Percentiles rank a stretch among this genome's conserved stretches.
These are phyloP conservation scores for Oenanthe melanoleuca DNA, from an alignment of 2,113 vertebrate genomes.

Conservation along the genomic window DNA sequence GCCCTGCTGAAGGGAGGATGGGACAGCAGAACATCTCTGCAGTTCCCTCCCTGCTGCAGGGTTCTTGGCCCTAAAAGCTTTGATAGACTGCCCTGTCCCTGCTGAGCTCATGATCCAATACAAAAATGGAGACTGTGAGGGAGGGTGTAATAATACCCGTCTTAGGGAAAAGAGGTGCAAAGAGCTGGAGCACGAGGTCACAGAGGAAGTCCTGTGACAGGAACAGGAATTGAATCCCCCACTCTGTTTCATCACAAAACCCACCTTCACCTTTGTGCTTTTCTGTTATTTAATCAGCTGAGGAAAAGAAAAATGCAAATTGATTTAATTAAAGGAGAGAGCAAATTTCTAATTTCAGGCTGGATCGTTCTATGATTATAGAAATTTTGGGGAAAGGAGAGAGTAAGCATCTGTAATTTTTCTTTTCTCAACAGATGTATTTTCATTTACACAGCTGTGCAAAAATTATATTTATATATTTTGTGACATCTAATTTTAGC, in stretches of 20 bases:
- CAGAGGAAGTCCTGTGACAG: neutral
- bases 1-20: neutral
- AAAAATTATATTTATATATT: conserved; percentile 70
- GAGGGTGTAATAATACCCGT: neutral
- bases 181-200: neutral
- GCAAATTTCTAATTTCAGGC: conserved; percentile 70
- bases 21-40: neutral
- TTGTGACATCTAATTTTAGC: conserved; percentile 70
- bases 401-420: conserved; percentile 70
- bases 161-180: neutral
- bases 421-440: conserved; percentile 69
- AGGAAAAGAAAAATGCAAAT: conserved; percentile 59
- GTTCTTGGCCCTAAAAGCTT: neutral
- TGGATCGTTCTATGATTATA: conserved; percentile 37
- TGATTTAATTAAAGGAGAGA: conserved; percentile 77
- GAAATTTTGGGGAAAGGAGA: conserved; percentile 71
- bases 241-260: neutral
- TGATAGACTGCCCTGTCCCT: neutral
- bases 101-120: neutral
- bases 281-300: conserved; percentile 61
- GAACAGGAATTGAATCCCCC: conserved; percentile 6
- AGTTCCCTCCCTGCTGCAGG: accelerated
- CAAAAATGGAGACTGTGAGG: neutral
- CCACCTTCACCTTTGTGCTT: neutral
- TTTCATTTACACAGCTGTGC: conserved; percentile 75